Conservation (phyloP, 2,888 invertebrate species). For the Ryuthela nishihirai region DNA sequence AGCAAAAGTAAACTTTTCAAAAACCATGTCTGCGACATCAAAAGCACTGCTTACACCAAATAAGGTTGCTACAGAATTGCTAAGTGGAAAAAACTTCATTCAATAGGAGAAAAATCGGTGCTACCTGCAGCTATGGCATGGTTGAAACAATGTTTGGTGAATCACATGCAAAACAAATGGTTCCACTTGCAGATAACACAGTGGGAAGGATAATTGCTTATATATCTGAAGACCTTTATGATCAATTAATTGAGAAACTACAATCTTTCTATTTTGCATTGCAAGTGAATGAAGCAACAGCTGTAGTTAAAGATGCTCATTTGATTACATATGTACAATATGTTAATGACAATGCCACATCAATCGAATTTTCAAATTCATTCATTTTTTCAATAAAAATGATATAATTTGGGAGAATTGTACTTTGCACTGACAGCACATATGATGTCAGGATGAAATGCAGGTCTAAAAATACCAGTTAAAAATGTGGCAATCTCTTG, state of each 20-base stretch:
- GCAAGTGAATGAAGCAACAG: not conserved
- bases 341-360: not conserved
- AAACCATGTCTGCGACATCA: not conserved
- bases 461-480: not conserved
- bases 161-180: not conserved
- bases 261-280: not conserved
- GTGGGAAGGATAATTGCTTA: not conserved
- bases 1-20: not conserved
- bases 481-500: not conserved
- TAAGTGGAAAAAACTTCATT: not conserved
- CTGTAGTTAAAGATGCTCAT: not conserved
- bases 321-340: not conserved
- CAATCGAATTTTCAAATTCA: not conserved
- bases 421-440: not conserved
- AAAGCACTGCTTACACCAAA: not conserved
- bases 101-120: not conserved
- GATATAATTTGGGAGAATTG: not conserved
- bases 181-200: constrained; percentile 3
- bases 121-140: not conserved
- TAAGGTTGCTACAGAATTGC: not conserved
- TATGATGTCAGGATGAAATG: not conserved
- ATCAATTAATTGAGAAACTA: not conserved
- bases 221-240: not conserved
- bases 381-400: not conserved
- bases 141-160: not conserved